These are phyloP conservation scores for Anarrhichthys ocellatus DNA, from an alignment of 2,113 vertebrate species.

Conservation along the genomic window DNA sequence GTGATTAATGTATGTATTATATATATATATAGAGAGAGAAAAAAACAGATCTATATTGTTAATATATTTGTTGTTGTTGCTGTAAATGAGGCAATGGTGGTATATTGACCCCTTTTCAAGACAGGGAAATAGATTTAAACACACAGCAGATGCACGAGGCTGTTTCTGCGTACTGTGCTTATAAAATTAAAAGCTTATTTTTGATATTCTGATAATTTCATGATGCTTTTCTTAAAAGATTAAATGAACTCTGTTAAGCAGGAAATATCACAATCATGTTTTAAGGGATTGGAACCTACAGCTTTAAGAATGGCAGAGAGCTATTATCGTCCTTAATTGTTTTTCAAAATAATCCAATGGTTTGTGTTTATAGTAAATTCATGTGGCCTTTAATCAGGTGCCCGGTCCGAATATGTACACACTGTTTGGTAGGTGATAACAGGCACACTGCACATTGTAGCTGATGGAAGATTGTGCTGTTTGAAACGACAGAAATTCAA, in stretches of 20 bases:
- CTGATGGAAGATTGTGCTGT: slow-evolving; percentile 40
- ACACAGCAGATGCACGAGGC: neutral
- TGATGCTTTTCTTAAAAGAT: neutral
- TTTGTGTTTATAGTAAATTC: neutral
- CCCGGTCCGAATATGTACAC: neutral
- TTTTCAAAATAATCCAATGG: neutral
- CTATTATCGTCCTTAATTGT: neutral
- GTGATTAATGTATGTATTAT: neutral
- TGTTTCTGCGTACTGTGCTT: neutral
- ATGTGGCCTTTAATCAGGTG: neutral
- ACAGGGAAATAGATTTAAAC: neutral
- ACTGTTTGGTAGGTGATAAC: slow-evolving; percentile 1
- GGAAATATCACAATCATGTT: too few relatives aligned
- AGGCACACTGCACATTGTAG: slow-evolving; percentile 9
- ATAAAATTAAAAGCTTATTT: neutral
- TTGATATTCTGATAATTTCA: neutral
- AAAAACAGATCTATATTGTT: neutral
- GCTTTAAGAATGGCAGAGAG: neutral
- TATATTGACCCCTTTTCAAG: neutral
- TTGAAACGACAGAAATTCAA: slow-evolving; percentile 65
- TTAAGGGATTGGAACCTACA: neutral
- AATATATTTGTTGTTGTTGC: neutral
- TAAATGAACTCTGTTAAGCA: neutral
- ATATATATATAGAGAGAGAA: neutral
- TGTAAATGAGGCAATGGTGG: neutral